Conservation (phyloP, 1,140 invertebrate species). For the Drosophila arawakana region DNA sequence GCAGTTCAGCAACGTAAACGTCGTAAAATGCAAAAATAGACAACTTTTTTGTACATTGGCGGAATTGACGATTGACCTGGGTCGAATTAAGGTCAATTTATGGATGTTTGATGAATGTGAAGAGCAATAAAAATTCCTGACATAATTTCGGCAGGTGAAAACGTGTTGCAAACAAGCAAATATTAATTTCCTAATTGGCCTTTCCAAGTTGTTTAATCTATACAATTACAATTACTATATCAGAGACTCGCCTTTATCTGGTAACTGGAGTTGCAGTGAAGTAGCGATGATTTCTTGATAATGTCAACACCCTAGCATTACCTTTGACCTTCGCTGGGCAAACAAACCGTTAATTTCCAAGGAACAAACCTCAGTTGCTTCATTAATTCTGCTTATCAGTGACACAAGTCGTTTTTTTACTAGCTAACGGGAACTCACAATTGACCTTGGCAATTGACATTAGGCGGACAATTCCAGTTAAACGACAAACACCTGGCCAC, state of each 20-base stretch:
- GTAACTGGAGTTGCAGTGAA: background rate
- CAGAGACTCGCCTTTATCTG: background rate
- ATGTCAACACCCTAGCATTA: background rate
- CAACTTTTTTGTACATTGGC: conserved; percentile 33
- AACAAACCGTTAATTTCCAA: conserved; percentile 29
- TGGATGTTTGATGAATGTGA: conserved; percentile 8
- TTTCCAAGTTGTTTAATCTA: background rate
- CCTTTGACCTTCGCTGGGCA: conserved; percentile 41
- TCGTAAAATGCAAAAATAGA: conserved; percentile 47
- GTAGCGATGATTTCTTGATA: background rate
- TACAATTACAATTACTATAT: background rate
- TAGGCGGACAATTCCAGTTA: conserved; percentile 51
- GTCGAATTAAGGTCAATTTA: conserved; percentile 62
- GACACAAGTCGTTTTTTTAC: conserved; percentile 36
- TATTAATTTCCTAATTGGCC: background rate
- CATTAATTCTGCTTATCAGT: conserved; percentile 69
- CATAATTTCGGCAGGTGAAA: background rate
- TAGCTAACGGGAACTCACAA: conserved; percentile 3
- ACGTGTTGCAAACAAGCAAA: background rate
- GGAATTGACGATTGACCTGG: conserved; percentile 29
- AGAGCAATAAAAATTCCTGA: background rate
- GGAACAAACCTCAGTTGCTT: conserved; percentile 48
- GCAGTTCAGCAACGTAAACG: conserved; percentile 34
- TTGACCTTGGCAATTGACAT: conserved; percentile 78
- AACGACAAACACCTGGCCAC: conserved; percentile 21